These are phyloP conservation scores for Pyrocephalus nanus DNA, from an alignment of 2,797 vertebrate species.

Conservation along the genomic window DNA sequence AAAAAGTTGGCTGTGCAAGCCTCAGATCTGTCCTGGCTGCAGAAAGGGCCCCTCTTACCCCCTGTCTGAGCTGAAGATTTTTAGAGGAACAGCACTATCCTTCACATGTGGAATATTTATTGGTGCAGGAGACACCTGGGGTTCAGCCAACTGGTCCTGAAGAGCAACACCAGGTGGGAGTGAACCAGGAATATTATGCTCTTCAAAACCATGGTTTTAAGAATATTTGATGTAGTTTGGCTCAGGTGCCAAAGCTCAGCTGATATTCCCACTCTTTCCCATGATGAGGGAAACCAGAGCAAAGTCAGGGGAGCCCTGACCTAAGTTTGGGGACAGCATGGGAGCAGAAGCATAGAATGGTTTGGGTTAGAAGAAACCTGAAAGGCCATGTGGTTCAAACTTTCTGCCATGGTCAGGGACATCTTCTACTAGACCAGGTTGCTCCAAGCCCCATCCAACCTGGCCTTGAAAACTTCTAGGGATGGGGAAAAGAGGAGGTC, in stretches of 20 bases:
- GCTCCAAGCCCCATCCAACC: neutral
- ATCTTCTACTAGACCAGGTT: neutral
- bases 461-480: neutral
- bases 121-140: neutral
- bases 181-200: neutral
- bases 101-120: accelerated
- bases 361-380: neutral
- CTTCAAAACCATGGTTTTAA: neutral
- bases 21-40: neutral
- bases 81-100: neutral
- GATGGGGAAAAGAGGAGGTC: neutral
- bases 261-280: neutral
- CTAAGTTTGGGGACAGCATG: neutral
- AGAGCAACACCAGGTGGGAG: neutral
- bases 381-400: neutral
- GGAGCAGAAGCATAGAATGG: neutral
- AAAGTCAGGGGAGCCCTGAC: accelerated
- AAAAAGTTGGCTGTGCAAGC: neutral
- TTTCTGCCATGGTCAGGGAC: neutral
- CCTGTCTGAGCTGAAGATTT: neutral
- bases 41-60: neutral
- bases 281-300: accelerated
- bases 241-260: neutral
- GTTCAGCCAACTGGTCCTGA: neutral
- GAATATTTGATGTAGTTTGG: neutral